Evolutionary conservation across 2,888 invertebrate genomes (phyloP).

Genomic region (Mesorhabditis belari): DNA sequence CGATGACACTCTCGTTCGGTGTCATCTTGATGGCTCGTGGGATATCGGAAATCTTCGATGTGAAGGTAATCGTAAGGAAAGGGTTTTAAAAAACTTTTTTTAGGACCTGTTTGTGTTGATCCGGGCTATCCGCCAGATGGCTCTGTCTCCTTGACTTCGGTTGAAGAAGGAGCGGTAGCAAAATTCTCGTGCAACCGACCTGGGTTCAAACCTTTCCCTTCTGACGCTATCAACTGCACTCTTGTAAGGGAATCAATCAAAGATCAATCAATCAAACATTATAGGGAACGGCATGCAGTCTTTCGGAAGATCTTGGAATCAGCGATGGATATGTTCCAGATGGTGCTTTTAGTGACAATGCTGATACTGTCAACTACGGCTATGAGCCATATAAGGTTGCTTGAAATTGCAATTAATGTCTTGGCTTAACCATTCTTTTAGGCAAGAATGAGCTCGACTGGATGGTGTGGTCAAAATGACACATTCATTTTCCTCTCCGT

Average conservation of each 20-base stretch:
- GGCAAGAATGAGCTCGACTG: slow-evolving; percentile 47
- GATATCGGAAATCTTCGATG: slow-evolving; percentile 91
- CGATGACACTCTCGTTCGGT: slow-evolving; percentile 81
- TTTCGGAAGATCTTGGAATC: slow-evolving; percentile 81
- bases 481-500: slow-evolving; percentile 91
- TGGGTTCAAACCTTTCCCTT: slow-evolving; percentile 56
- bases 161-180: slow-evolving; percentile 74
- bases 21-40: slow-evolving; percentile 87
- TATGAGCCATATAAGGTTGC: slow-evolving; percentile 61
- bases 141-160: slow-evolving; percentile 68
- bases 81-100: slow-evolving; percentile 1
- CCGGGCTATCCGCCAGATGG: slow-evolving; percentile 90
- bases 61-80: slow-evolving; percentile 63
- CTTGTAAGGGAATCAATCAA: slow-evolving; percentile 8
- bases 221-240: slow-evolving; percentile 39
- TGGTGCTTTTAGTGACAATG: slow-evolving; percentile 75
- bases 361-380: slow-evolving; percentile 61
- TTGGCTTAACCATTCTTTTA: not conserved
- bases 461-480: slow-evolving; percentile 69
- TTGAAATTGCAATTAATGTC: not conserved
- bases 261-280: slow-evolving; percentile 63
- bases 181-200: slow-evolving; percentile 81
- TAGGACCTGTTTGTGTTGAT: slow-evolving; percentile 83
- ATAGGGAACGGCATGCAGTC: slow-evolving; percentile 80
- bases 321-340: slow-evolving; percentile 87